Evolutionary conservation across 2,113 vertebrate species (phyloP), one percentile per base, ranked within the genome.

Genomic region (Tyto alba): DNA sequence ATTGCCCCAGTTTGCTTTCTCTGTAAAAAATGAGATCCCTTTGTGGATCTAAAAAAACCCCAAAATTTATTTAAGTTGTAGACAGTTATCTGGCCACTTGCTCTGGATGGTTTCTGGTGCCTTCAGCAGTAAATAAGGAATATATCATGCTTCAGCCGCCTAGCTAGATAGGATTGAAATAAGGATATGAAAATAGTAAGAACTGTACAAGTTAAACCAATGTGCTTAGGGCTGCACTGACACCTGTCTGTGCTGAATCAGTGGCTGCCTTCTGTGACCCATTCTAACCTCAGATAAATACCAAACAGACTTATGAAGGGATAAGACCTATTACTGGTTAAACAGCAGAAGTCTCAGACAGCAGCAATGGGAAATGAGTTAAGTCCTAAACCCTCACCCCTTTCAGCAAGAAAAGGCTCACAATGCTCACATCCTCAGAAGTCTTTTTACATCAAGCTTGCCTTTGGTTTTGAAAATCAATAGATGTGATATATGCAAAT

Each of bases 1-100:
- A 98, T 98, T 98, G 89, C 94, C 88, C 81, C 85, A 50, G 91
- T 97, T 96, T 98, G 81, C 92, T 98, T 97, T 95, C 95, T 97
- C 84, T 96, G 92, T 97, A 91, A 98, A 98, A 98, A 98, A 97
- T 92, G 88, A 96, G 83, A 90, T 75, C 56, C 81, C 64, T 96
- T 95, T 20, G 60, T 90, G 77, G 93, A 93, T 97, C 74, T 95
- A 85, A 97, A 96, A 91, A 66, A 69, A 32, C 1, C 40, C 89
- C 82, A 79, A 90, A 86, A 97, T 98, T 97, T 94, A 94, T 93
- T 75, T 89, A 95, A 95, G 67, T 87, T 97, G 41, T 84, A 88
- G 76, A 78, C 59, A 76, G 72, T 56, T 92, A 68, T 77, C 74
- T 69, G 84, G 40, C 45, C 60, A 78, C 16, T 38, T 91, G 47